Base-by-base conservation (phyloP, 2,113 vertebrate species). In the Propithecus coquereli region DNA sequence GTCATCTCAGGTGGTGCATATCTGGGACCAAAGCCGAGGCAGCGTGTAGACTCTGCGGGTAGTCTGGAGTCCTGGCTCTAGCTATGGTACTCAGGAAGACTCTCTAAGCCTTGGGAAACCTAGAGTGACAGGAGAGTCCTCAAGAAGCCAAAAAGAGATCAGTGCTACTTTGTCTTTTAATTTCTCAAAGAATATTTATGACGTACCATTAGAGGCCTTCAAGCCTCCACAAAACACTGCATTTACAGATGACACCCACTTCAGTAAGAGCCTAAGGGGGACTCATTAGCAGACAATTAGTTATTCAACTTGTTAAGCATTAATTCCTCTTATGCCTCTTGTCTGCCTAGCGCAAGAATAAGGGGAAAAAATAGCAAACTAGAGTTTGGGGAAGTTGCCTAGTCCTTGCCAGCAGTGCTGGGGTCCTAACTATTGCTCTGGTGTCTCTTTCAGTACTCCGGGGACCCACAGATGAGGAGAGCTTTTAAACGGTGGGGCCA, bases 301-400 rank as follows among this genome's bases (percentile, higher is more conserved):
- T 92, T 92, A 94, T 94, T 95, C 66, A 68, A 88, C 85, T 95
- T 97, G 87, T 97, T 97, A 95, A 97, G 87, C 90, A 92, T 96
- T 95, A 91, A 96, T 97, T 97, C n/a, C 50, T 95, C 47, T 85
- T 88, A 68, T 79, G 90, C 9, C 68, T 94, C 68, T 92, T 73
- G 45, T 85, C 71, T 94, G 90, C 71, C 65, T 65, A 52, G 16
- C 14, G 4, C 2, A 84, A 93, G n/a, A 79, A 77, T 30, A 68
- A 86, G 18, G 40, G 25, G 12, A 34, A 18, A 61, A 65, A 34
- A 74, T 8, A 81, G 52, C 59, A 90, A 71, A 85, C 57, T 84
- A 34, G 20, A 74, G 43, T 86, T 80, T 77, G 52, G 95, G 18
- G 70, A 93, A 88, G 73, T 70, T 92, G 45, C 37, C 47, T 17